Evolutionary conservation across 2,113 vertebrate genomes (phyloP), one percentile per base, ranked within the genome.

Genomic region (Ceyx cyanopectus): DNA sequence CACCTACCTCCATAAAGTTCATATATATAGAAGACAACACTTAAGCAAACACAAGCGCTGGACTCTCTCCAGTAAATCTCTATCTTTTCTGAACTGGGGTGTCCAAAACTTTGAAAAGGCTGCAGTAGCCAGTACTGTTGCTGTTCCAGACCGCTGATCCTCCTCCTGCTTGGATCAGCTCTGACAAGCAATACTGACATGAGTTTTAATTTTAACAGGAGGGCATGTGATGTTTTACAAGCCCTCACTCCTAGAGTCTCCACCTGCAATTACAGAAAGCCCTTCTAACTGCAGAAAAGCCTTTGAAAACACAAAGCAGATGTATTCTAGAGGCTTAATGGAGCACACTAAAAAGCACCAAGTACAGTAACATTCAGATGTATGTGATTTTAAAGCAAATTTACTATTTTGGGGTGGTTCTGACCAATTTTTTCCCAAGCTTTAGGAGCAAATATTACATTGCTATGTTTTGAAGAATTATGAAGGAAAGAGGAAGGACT

Each of bases 221-320:
- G 27, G 6, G 7, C 61, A 50, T 21, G 30, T 5, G 14, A 34
- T 26, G 32, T 18, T 50, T 72, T 61, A 45, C 32, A 78, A 92
- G 66, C 5, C 16, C 7, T 77, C 32, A 14, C 32, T 75, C 34
- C 67, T 58, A 13, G 15, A 75, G 57, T 29, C 46, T 76, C 32
- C 30, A 86, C 48, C 74, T 70, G 21, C 32, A 62, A 61, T 29
- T 46, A 82, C 0, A 13, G 84, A 79, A 91, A 78, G 40, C 6
- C 30, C 12, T 73, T 65, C 24, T 45, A 63, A 74, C 43, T 67
- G 53, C 30, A 86, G 43, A 77, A 89, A 62, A 67, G 14, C 10
- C 50, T 63, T 41, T 81, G 57, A 81, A 90, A 96, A 70, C 22
- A 70, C 34, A 81, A 93, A 60, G 32, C n/a, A 93, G 53, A 56